These are phyloP conservation scores for Andrena praecox DNA, from an alignment of 2,888 invertebrate species.

Conservation along the genomic window DNA sequence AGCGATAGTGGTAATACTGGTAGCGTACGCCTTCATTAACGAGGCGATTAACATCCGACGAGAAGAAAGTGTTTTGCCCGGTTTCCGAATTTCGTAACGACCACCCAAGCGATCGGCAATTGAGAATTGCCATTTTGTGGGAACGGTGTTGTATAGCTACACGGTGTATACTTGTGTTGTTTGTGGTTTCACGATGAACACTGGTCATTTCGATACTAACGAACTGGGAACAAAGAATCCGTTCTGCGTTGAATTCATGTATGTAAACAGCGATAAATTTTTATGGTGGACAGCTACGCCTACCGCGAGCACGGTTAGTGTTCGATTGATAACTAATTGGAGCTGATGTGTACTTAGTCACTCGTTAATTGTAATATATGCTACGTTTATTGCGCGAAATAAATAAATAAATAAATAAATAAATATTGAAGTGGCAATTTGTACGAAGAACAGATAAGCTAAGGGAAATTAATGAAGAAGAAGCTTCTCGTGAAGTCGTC, in stretches of 20 bases:
- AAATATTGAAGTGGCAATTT: too few species aligned
- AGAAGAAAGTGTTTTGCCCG: constrained; percentile 51
- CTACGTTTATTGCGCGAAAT: neutral
- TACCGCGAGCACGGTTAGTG: constrained; percentile 14
- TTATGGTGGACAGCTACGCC: constrained; percentile 30
- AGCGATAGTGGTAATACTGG: constrained; percentile 67
- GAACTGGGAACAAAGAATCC: neutral
- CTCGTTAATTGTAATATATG: constrained; percentile 6
- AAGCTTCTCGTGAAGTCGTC: too few species aligned
- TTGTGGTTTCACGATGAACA: neutral
- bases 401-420: too few species aligned
- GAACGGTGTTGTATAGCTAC: neutral
- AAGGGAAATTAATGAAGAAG: too few species aligned
- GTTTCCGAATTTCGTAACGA: constrained; percentile 61
- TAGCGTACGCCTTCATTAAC: constrained; percentile 51
- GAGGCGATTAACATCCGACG: constrained; percentile 50
- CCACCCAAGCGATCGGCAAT: neutral
- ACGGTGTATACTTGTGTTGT: neutral
- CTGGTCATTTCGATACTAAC: neutral
- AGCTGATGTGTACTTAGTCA: neutral
- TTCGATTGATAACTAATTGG: constrained; percentile 27
- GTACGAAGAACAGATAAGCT: too few species aligned
- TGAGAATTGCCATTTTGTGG: neutral
- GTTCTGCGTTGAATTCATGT: neutral
- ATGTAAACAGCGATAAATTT: constrained; percentile 15